Conservation (phyloP, 2,888 invertebrate genomes). For the Orgyia antiqua region DNA sequence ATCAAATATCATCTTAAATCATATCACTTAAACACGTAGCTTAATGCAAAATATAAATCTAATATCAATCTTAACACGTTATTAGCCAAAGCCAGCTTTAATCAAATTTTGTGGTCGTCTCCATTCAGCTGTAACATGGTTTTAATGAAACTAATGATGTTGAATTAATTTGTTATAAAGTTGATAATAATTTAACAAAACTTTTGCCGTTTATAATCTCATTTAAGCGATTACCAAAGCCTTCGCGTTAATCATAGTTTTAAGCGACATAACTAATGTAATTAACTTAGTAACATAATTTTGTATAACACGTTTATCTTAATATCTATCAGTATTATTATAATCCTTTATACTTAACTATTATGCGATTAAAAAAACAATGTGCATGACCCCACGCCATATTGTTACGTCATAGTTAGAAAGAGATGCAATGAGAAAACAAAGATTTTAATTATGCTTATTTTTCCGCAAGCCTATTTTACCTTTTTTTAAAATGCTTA, state of each 20-base stretch:
- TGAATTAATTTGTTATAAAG: conserved; percentile 5
- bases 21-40: not conserved
- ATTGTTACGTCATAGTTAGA: too few species aligned
- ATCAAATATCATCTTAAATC: too few species aligned
- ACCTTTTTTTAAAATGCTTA: too few species aligned
- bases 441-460: too few species aligned
- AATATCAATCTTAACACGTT: not conserved
- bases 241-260: conserved; percentile 21
- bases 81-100: conserved; percentile 4
- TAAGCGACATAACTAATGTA: conserved; percentile 10
- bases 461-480: too few species aligned
- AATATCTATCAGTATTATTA: conserved; percentile 31
- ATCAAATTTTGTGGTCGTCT: conserved; percentile 1
- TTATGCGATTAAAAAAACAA: too few species aligned
- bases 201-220: too few species aligned
- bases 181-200: too few species aligned
- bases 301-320: conserved; percentile 9
- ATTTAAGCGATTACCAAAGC: conserved; percentile 39
- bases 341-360: too few species aligned
- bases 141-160: not conserved
- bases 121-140: conserved; percentile 3
- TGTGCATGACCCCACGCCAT: too few species aligned
- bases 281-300: not conserved
- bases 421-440: too few species aligned
- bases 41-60: not conserved